These are phyloP conservation scores for Myrmecophaga tridactyla DNA, from an alignment of 2,113 vertebrate genomes.

Conservation along the genomic window DNA sequence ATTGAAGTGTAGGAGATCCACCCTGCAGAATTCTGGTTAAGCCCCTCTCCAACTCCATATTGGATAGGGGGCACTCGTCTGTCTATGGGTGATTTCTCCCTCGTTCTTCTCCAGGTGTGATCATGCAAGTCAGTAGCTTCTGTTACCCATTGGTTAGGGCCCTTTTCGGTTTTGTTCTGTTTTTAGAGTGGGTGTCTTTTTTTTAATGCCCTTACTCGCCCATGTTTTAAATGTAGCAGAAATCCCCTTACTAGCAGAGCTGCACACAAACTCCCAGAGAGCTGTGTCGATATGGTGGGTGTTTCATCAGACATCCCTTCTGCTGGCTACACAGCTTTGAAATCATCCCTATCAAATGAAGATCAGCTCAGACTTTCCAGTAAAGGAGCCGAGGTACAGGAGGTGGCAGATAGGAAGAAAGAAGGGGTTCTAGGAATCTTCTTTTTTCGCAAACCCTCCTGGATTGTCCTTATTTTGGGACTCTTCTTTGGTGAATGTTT, in stretches of 20 bases:
- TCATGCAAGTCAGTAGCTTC: not conserved
- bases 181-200: not conserved
- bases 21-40: not conserved
- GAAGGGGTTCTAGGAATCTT: not conserved
- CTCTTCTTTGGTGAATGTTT: not conserved
- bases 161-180: not conserved
- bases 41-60: not conserved
- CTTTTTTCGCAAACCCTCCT: not conserved
- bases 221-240: not conserved
- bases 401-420: not conserved
- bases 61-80: not conserved
- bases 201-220: not conserved
- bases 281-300: not conserved
- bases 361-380: not conserved
- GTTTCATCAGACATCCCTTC: not conserved
- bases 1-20: not conserved
- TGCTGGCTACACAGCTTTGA: not conserved
- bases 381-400: not conserved
- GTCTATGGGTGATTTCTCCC: not conserved
- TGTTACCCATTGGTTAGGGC: not conserved
- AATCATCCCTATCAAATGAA: not conserved
- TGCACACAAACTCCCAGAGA: too few species aligned
- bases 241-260: too few species aligned
- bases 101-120: not conserved
- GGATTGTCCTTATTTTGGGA: not conserved